A percentile compares a stretch with the other conserved stretches of the same genome.
Evolutionary conservation across 2,113 vertebrate species (phyloP).

Genomic region (Taxidea taxus): DNA sequence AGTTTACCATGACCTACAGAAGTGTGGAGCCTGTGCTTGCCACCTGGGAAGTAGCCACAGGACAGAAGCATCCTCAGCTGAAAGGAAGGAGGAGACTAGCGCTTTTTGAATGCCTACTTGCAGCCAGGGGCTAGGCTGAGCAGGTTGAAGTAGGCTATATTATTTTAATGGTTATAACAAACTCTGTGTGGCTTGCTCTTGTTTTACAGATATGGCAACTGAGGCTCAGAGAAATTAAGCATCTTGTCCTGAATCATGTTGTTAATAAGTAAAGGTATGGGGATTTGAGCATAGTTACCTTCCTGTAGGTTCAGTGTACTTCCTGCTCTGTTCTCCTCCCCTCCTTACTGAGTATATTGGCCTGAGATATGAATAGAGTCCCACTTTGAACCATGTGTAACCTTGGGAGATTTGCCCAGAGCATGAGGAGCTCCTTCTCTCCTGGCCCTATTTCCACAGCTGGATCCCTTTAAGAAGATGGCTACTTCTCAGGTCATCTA

Average conservation of each 20-base stretch:
- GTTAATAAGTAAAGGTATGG: background rate
- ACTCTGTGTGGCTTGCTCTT: background rate
- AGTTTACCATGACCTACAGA: background rate
- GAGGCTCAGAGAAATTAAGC: background rate
- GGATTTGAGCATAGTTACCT: background rate
- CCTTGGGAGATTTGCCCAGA: background rate
- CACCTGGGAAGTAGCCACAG: background rate
- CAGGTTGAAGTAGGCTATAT: background rate
- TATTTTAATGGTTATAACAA: background rate
- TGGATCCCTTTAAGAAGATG: background rate
- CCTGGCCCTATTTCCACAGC: fast-evolving
- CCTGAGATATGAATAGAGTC: background rate
- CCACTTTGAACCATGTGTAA: background rate
- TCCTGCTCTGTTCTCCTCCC: background rate
- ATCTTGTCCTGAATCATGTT: background rate
- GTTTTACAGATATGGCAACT: background rate
- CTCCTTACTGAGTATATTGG: background rate
- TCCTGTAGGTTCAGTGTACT: background rate
- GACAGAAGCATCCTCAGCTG: background rate
- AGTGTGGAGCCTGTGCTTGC: background rate
- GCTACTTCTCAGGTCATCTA: background rate
- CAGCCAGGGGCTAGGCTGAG: background rate
- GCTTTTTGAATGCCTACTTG: background rate
- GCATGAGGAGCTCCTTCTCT: too few relatives aligned
- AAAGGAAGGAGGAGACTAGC: background rate